Base-by-base conservation (phyloP, 2,888 invertebrate species). In the Cordilura impudica region DNA sequence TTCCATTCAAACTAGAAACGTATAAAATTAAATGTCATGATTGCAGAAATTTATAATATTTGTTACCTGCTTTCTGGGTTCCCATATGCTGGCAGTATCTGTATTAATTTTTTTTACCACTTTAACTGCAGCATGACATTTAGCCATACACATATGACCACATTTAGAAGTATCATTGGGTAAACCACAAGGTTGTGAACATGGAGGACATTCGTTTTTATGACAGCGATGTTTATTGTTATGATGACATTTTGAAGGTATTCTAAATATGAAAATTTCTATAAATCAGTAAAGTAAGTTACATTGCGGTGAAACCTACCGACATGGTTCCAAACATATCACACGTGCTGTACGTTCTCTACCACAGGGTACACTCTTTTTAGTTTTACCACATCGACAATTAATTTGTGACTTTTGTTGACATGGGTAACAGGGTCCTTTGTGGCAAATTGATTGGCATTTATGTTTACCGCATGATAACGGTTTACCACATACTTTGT, bases 401-500 rank as follows among this genome's bases (percentile, higher is more conserved):
- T 94, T 84, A 90, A 90, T 84, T 82, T 87, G 86, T 0, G 89
- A 88, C 47, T 87, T 86, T 51, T 86, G 88, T 18, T 91, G 92
- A 84, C 96, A 96, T 0, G 96, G 96, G 89, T 95, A 96, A 84
- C 96, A 96, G 0, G 93, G 93, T 0, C 95, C 95, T 83, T 92
- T 91, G 85, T 96, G 96, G 86, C 96, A 96, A 1, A 94, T 91
- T 4, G 94, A 94, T 19, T 91, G 88, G 84, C 96, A 96, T 88
- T 96, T 97, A 89, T 98, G 98, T 76, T 95, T 95, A 12, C 95
- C 94, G 88, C 98, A 98, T 26, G 93, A 93, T 7, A 98, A 90
- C 0, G 93, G 93, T 84, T 94, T 94, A 39, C 95, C 95, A 88
- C 98, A 98, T 0, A 93, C 90, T 88, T 96, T 96, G 84, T 96